Conservation (phyloP, 2,797 vertebrate species). For the Peromyscus nudipes region DNA sequence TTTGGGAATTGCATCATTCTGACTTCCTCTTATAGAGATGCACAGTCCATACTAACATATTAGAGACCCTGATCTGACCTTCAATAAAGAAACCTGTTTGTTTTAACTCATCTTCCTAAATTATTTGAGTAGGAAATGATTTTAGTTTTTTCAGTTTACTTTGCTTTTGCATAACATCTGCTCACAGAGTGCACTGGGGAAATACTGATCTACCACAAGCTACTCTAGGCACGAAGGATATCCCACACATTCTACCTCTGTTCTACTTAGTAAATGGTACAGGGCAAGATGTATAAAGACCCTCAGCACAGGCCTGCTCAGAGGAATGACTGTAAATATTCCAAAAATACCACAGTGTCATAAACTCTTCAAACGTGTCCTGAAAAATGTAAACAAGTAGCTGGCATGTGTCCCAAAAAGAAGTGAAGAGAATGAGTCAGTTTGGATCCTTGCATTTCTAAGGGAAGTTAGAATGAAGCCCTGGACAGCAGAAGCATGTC, state of each 20-base stretch:
- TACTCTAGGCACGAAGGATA: not conserved
- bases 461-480: not conserved
- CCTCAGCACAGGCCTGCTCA: not conserved
- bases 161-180: conserved; percentile 19
- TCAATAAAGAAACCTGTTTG: not conserved
- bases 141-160: not conserved
- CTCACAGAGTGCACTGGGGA: not conserved
- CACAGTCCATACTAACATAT: not conserved
- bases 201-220: not conserved
- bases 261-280: not conserved
- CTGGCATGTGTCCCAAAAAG: not conserved
- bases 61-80: not conserved
- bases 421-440: not conserved
- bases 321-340: not conserved
- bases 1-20: not conserved
- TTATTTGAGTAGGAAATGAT: conserved; percentile 24
- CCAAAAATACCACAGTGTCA: not conserved
- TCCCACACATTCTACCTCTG: not conserved
- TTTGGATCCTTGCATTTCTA: not conserved
- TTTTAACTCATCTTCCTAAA: conserved; percentile 35
- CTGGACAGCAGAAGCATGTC: not conserved
- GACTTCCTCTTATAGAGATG: not conserved
- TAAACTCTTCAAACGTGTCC: not conserved
- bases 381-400: not conserved
- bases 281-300: not conserved